These are phyloP conservation scores for Andrena bucephala DNA, from an alignment of 2,888 invertebrate genomes.

Conservation along the genomic window DNA sequence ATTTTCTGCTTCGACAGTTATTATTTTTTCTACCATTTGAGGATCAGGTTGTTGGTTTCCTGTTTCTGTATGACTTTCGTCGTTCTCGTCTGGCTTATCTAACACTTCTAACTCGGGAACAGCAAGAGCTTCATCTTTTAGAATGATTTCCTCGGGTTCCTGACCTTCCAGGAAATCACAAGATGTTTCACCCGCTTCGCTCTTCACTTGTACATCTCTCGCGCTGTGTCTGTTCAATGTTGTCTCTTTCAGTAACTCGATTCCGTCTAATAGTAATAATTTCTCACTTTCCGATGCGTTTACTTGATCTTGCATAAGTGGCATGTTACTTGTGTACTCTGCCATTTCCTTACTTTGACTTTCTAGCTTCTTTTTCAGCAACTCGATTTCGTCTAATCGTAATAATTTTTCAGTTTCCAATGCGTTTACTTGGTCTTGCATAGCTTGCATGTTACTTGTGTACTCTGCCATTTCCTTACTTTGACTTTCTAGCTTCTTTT, in stretches of 20 bases:
- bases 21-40: constrained; percentile 44
- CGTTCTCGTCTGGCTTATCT: not conserved
- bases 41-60: constrained; percentile 19
- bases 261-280: constrained; percentile 4
- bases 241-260: constrained; percentile 8
- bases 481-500: constrained; percentile 69
- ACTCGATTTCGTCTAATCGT: constrained; percentile 12
- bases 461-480: constrained; percentile 30
- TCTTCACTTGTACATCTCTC: not conserved
- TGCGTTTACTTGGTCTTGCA: constrained; percentile 46
- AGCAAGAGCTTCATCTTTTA: constrained; percentile 16
- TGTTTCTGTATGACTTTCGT: not conserved
- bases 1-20: constrained; percentile 65
- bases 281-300: constrained; percentile 53
- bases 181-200: not conserved
- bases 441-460: constrained; percentile 28
- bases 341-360: constrained; percentile 48
- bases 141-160: constrained; percentile 14
- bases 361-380: constrained; percentile 62
- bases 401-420: constrained; percentile 53
- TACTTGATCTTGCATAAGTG: constrained; percentile 48
- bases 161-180: not conserved
- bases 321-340: constrained; percentile 17
- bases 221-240: not conserved
- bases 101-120: not conserved